Evolutionary conservation across 2,888 invertebrate genomes (phyloP).

Genomic region (Scotopteryx bipunctaria): DNA sequence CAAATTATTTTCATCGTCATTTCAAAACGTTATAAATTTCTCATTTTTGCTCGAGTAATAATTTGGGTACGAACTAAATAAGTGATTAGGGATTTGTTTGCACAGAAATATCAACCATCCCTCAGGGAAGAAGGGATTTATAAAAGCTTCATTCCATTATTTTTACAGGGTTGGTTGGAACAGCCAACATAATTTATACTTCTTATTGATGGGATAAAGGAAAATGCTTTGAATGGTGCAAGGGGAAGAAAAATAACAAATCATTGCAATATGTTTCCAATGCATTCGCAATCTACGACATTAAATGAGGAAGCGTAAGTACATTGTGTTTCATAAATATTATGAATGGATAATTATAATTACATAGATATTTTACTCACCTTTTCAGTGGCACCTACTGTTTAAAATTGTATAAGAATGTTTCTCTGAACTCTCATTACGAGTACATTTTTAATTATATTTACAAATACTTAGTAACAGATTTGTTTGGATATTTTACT

Average conservation of each 20-base stretch:
- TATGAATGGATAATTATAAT: background rate
- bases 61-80: background rate
- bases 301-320: conserved; percentile 1
- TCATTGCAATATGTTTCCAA: background rate
- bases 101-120: conserved; percentile 17
- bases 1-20: too few relatives aligned
- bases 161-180: conserved; percentile 7
- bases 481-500: too few relatives aligned
- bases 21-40: background rate
- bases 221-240: background rate
- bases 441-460: too few relatives aligned
- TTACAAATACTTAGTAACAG: too few relatives aligned
- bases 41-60: conserved; percentile 17
- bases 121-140: conserved; percentile 9
- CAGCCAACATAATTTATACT: conserved; percentile 3
- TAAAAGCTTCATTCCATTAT: conserved; percentile 9
- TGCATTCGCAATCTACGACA: background rate
- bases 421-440: too few relatives aligned
- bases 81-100: conserved; percentile 13
- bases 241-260: background rate
- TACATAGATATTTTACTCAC: background rate
- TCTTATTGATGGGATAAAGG: background rate
- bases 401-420: background rate
- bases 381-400: background rate
- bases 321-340: too few relatives aligned